Base-by-base conservation (phyloP, 1,140 invertebrate genomes). In the Bombus pyrosoma region DNA sequence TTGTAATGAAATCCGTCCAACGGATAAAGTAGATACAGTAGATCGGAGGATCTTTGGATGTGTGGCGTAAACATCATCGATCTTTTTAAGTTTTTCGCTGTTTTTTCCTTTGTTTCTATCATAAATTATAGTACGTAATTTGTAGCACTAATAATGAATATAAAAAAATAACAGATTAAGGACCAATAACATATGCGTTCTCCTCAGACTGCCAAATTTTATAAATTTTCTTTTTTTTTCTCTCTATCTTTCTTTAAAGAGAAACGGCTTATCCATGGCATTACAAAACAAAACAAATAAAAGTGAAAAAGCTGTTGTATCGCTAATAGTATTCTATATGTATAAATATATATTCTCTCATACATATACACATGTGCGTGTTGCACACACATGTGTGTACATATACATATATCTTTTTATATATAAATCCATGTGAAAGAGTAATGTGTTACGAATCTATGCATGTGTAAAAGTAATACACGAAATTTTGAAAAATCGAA, bases 181-280 rank as follows among this genome's bases (percentile, higher is more conserved):
- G n/a, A 43, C 71, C 22, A 71, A 80, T 77, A 81, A 62, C 68
- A 47, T 43, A 15, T 83, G 77, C 64, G 73, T 85, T 88, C n/a
- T 75, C 43, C 57, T 66, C 39, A 75, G 37, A 88, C 87, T 89
- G 87, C 83, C 78, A 89, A 85, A 53, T 89, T 88, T 89, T 81
- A 41, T 88, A 85, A 25, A 28, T 41, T 41, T 3, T 39, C 25
- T 41, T 8, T 41, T n/a, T 41, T 25, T n/a, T 28, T 41, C 69
- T 41, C 39, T 41, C 43, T 22, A 68, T 73, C 43, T 43, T 64
- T 89, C 81, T 87, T n/a, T 18, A 47, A 43, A 84, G 57, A 28
- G 22, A 71, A 77, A 86, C 87, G 83, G 85, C 90, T 92, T 90
- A 91, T 87, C 76, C 86, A 90, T 87, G 81, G 87, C 89, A 90